Percentiles rank a stretch among this genome's conserved stretches.
phyloP scores from a whole-genome alignment of 2,888 invertebrate species.

The Papilio gigon region DNA sequence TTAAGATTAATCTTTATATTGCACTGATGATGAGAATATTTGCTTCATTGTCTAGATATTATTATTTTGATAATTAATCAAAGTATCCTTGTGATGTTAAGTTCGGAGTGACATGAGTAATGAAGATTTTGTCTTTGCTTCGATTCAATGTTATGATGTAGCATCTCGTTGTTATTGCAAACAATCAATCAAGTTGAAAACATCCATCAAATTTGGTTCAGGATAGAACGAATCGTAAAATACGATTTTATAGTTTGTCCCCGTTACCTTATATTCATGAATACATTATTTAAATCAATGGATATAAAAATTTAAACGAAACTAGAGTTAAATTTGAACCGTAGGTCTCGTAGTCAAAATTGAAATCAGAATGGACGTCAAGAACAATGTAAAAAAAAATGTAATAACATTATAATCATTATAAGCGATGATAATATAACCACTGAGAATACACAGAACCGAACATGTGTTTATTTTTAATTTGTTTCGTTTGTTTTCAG shows the following conservation, averaged over 20 bases:
- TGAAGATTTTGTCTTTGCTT: background rate
- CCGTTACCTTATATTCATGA: too few species aligned
- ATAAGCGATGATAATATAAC: background rate
- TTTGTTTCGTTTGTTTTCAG: conserved; percentile 13
- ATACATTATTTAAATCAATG: too few species aligned
- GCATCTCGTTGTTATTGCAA: background rate
- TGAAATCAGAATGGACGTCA: too few species aligned
- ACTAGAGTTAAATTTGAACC: too few species aligned
- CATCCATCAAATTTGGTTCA: conserved; percentile 9
- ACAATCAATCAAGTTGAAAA: conserved; percentile 4
- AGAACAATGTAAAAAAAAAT: too few species aligned
- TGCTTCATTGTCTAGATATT: too few species aligned
- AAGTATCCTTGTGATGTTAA: background rate
- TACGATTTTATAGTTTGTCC: background rate
- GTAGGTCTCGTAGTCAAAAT: too few species aligned
- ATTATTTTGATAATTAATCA: background rate
- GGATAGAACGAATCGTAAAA: background rate
- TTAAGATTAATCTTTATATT: too few species aligned
- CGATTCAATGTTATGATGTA: background rate
- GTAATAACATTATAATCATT: background rate
- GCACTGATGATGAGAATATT: background rate
- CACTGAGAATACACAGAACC: conserved; percentile 7
- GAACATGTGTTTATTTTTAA: conserved; percentile 19
- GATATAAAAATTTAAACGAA: too few species aligned
- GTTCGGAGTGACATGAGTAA: background rate